Percentiles rank a stretch among this genome's conserved stretches.
Evolutionary conservation across 2,113 vertebrate species (phyloP).

Genomic region (Chroicocephalus ridibundus): DNA sequence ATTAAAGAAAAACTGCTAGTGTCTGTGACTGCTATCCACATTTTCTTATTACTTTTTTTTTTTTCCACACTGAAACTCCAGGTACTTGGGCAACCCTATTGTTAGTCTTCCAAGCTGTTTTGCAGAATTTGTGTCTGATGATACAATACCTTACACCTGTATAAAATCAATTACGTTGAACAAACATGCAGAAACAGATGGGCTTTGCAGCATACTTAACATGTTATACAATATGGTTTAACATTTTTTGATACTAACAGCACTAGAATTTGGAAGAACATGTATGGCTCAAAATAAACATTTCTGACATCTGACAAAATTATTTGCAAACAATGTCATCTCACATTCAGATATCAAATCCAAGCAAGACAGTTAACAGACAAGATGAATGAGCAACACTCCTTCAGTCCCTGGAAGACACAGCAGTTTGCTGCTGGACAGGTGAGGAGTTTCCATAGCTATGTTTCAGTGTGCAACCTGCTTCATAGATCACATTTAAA

Average conservation of each 20-base stretch:
- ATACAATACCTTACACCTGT: background rate
- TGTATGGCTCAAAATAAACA: background rate
- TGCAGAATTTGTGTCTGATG: background rate
- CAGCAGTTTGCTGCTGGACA: background rate
- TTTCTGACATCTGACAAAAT: background rate
- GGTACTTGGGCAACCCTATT: background rate
- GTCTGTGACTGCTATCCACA: background rate
- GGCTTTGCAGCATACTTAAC: background rate
- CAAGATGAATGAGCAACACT: background rate
- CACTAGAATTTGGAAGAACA: background rate
- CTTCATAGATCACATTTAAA: background rate
- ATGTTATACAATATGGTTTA: background rate
- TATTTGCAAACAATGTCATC: background rate
- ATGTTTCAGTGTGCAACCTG: background rate
- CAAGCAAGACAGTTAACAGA: background rate
- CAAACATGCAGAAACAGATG: background rate
- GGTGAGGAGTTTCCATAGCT: background rate
- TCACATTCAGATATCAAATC: background rate
- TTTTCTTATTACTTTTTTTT: background rate
- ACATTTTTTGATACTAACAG: background rate
- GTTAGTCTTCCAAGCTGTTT: background rate
- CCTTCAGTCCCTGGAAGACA: background rate
- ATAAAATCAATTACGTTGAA: background rate
- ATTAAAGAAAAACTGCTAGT: background rate
- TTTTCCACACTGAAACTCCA: background rate